Evolutionary conservation across 2,888 invertebrate species (phyloP), one percentile per base, ranked within the genome.

Genomic region (Drosophila lutescens): DNA sequence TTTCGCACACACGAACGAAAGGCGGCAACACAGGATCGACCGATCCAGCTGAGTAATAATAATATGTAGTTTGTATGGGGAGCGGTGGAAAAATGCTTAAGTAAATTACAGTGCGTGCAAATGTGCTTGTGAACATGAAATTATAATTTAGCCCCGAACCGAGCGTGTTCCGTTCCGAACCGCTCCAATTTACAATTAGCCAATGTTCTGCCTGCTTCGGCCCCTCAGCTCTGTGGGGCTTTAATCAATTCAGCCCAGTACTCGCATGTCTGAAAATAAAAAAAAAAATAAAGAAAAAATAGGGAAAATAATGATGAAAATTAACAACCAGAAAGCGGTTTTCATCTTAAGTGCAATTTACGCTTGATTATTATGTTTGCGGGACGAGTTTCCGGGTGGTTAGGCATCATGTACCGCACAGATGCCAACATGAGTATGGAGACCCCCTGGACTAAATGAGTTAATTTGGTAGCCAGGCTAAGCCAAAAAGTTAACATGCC

Each of bases 51-150:
- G 78, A 41, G 53, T 69, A 74, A 34, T 34, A 34, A 34, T 9
- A 10, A 32, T 34, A 34, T 34, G 12, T 30, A 47, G 26, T 81
- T 70, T 88, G 82, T 82, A 86, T 71, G 70, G 70, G 77, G 71
- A 79, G 84, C 84, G 77, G 67, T 69, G 66, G 76, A 77, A 72
- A 74, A 85, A 89, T 89, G 86, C 82, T 89, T 86, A 89, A 86
- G 86, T 86, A 86, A 86, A 86, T 89, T 86, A 86, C 86, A 86
- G 86, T 86, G 86, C 89, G 86, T 86, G 86, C 89, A 86, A 86
- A 86, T 86, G 88, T 89, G 88, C 86, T 89, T 86, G 86, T 89
- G 86, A 86, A 86, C 86, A 86, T 88, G 86, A 71, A 86, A 89
- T 86, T 86, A 86, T 86, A 59, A 89, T 82, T 79, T 76, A 55